Evolutionary conservation across 2,113 vertebrate species (phyloP).

Genomic region (Natator depressus): DNA sequence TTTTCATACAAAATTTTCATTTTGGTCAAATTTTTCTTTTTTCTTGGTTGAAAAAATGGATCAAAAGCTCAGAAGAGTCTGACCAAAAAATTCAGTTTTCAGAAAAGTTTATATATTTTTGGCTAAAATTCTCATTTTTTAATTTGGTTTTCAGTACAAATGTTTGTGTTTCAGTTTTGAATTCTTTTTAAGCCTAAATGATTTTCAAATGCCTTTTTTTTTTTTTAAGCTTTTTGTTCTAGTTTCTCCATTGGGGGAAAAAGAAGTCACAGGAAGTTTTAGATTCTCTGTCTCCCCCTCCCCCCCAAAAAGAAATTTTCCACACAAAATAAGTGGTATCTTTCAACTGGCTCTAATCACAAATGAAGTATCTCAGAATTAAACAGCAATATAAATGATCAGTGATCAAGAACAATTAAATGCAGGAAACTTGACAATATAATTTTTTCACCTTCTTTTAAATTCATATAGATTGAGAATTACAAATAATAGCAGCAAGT

Average conservation of each 20-base stretch:
- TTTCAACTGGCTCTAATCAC: not conserved
- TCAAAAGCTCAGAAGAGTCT: fast-evolving
- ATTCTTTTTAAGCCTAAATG: not conserved
- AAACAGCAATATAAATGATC: constrained; percentile 5
- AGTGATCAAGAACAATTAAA: not conserved
- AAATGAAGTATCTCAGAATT: constrained; percentile 18
- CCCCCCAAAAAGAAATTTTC: not conserved
- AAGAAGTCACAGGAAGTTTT: not conserved
- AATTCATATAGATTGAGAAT: constrained; percentile 38
- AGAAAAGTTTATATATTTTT: not conserved
- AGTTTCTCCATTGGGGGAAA: not conserved
- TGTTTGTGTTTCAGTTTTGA: not conserved
- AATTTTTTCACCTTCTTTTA: not conserved
- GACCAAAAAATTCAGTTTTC: not conserved
- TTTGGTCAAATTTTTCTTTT: too few relatives aligned
- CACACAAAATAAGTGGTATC: not conserved
- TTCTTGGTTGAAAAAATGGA: not conserved
- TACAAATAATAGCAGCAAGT: constrained; percentile 16
- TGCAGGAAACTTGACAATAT: not conserved
- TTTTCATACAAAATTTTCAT: too few relatives aligned
- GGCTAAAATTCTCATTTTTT: not conserved
- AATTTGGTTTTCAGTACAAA: not conserved
- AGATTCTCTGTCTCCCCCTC: not conserved
- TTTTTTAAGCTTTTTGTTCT: not conserved
- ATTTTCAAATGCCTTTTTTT: not conserved